Evolutionary conservation across 2,113 vertebrate species (phyloP), one percentile per base, ranked within the genome.

Genomic region (Malurus alboscapulatus): DNA sequence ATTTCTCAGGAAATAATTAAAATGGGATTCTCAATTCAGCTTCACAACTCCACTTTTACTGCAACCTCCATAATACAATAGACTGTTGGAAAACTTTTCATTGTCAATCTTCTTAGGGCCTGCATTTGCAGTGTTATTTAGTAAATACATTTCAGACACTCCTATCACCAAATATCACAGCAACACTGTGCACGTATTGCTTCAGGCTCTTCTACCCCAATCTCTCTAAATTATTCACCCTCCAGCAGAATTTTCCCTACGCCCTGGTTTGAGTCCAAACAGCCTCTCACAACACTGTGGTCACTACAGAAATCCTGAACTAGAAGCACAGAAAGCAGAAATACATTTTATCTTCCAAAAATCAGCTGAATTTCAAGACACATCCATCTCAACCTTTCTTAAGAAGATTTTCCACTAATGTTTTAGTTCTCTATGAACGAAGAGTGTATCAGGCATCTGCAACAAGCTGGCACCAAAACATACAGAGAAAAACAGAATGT

Each of bases 1-100:
- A 87, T 74, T 90, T 88, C 63, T 87, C 78, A 50, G 66, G 69
- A 93, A 90, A 86, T 67, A 88, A 93, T 66, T 90, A 50, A 83
- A 90, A 80, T 16, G 9, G 30, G 57, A 79, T 65, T 77, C 73
- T 67, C 55, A 59, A 14, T 53, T 88, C 61, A 67, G 68, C 57
- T 72, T 71, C 12, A 63, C 3, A 21, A 18, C 22, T 73, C 4
- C 5, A 7, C 51, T 77, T 84, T 17, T 75, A 63, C 22, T 68
- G 27, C 74, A 77, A 61, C 12, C 18, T 85, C 82, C 5, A 4
- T 14, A 55, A 94, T 4, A 85, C 21, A 62, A 66, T 0, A 59
- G 19, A 57, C 3, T 57, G 26, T 54, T 24, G 17, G 18, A 87
- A 90, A 72, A 67, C 44, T 57, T 66, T 30, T 12, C 8, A 45